Evolutionary conservation across 2,888 invertebrate species (phyloP).

Genomic region (Scaeva pyrastri): DNA sequence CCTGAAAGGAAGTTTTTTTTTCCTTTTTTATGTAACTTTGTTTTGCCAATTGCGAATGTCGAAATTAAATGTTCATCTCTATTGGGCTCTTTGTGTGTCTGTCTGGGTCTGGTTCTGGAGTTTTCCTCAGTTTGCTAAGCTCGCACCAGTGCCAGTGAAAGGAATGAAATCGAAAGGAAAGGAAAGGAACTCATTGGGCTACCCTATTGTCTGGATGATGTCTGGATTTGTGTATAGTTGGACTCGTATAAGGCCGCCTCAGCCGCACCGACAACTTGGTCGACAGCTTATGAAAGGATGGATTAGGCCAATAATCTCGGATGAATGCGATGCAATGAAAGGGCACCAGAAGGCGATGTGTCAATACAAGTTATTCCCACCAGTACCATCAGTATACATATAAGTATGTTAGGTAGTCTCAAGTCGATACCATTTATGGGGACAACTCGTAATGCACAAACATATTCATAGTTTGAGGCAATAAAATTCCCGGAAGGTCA

Average conservation of each 20-base stretch:
- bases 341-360: conserved; percentile 67
- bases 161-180: conserved; percentile 55
- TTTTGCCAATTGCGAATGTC: conserved; percentile 71
- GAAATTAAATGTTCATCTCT: conserved; percentile 55
- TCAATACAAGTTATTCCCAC: conserved; percentile 72
- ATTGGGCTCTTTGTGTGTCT: conserved; percentile 18
- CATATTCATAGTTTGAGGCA: too few relatives aligned
- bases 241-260: background rate
- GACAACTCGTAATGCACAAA: too few relatives aligned
- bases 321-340: conserved; percentile 68
- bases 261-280: conserved; percentile 51
- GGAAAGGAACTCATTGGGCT: conserved; percentile 48
- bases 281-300: conserved; percentile 69
- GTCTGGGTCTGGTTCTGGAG: conserved; percentile 5
- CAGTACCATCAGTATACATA: too few relatives aligned
- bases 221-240: conserved; percentile 51
- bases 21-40: conserved; percentile 48
- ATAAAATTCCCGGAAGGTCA: too few relatives aligned
- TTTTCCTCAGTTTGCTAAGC: conserved; percentile 9
- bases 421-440: too few relatives aligned
- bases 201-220: conserved; percentile 68
- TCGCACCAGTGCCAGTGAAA: background rate
- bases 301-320: conserved; percentile 74
- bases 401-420: too few relatives aligned
- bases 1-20: conserved; percentile 59